A percentile compares a stretch with the other conserved stretches of the same genome.
These are phyloP conservation scores for Corapipo altera DNA, from an alignment of 2,113 vertebrate genomes.

Conservation along the genomic window DNA sequence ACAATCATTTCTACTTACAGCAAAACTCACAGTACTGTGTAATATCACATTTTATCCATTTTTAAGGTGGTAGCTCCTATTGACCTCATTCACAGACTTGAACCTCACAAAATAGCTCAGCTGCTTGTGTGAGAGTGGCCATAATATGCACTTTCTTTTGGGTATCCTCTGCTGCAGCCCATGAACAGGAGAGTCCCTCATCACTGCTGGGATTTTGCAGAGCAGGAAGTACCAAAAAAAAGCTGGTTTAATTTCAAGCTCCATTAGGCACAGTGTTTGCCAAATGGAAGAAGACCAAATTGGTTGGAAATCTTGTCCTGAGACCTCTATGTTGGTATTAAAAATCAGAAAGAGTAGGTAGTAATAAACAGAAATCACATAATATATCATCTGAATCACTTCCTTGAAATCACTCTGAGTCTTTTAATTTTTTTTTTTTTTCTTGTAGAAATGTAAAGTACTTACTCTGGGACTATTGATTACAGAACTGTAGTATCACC, in stretches of 20 bases:
- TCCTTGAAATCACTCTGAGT: conserved; percentile 22
- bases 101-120: neutral
- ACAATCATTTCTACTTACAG: neutral
- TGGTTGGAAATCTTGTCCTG: conserved; percentile 33
- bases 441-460: neutral
- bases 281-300: conserved; percentile 51
- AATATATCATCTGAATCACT: neutral
- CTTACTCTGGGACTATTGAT: conserved; percentile 23
- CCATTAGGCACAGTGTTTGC: conserved; percentile 33
- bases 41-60: neutral
- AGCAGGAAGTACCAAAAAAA: conserved; percentile 55
- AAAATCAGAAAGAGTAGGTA: conserved; percentile 22
- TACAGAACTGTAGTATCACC: conserved; percentile 4
- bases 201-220: conserved; percentile 11
- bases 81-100: neutral
- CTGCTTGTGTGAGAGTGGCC: neutral
- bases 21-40: neutral
- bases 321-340: conserved; percentile 11
- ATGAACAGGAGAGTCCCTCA: neutral
- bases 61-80: neutral
- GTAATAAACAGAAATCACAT: conserved; percentile 3
- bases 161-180: neutral
- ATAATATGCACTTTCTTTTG: neutral
- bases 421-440: neutral
- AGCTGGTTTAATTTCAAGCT: conserved; percentile 62